A percentile compares a stretch with the other conserved stretches of the same genome.
Conservation (phyloP, 2,113 vertebrate genomes). For the Anoura caudifer region DNA sequence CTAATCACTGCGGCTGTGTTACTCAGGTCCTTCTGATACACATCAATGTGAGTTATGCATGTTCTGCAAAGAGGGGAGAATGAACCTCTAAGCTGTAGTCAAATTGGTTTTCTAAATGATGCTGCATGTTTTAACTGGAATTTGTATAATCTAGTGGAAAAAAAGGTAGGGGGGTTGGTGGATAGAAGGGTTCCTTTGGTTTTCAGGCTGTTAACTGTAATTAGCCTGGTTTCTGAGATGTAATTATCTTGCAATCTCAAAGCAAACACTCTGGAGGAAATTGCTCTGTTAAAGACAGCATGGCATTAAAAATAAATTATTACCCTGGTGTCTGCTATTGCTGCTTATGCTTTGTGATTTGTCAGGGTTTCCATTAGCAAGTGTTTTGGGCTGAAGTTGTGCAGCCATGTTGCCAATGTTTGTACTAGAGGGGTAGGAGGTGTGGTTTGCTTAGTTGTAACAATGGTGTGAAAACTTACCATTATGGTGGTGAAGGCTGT, state of each 20-base stretch:
- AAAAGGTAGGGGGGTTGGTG: neutral
- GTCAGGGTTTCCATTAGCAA: constrained; percentile 72
- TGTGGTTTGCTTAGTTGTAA: neutral
- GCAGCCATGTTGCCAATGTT: constrained; percentile 69
- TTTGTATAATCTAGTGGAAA: constrained; percentile 45
- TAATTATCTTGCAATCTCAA: constrained; percentile 87
- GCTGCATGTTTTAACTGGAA: constrained; percentile 46
- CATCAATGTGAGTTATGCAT: constrained; percentile 31
- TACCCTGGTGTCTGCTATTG: constrained; percentile 73
- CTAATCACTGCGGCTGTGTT: constrained; percentile 39
- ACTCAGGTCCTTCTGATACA: constrained; percentile 21
- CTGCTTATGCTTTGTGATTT: constrained; percentile 69
- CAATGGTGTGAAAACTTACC: rapidly evolving
- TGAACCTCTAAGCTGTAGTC: neutral
- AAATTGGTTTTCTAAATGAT: constrained; percentile 59
- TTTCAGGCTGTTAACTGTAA: constrained; percentile 88
- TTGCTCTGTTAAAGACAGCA: constrained; percentile 83
- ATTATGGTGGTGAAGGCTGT: neutral
- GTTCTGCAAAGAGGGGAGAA: constrained; percentile 32
- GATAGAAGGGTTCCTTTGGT: constrained; percentile 71
- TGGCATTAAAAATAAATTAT: constrained; percentile 86
- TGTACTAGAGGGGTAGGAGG: neutral
- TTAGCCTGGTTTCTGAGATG: constrained; percentile 86
- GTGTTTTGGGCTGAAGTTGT: constrained; percentile 52
- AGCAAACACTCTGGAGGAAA: constrained; percentile 88